Base-by-base conservation (phyloP, 2,113 vertebrate species). In the Ranitomeya imitator region DNA sequence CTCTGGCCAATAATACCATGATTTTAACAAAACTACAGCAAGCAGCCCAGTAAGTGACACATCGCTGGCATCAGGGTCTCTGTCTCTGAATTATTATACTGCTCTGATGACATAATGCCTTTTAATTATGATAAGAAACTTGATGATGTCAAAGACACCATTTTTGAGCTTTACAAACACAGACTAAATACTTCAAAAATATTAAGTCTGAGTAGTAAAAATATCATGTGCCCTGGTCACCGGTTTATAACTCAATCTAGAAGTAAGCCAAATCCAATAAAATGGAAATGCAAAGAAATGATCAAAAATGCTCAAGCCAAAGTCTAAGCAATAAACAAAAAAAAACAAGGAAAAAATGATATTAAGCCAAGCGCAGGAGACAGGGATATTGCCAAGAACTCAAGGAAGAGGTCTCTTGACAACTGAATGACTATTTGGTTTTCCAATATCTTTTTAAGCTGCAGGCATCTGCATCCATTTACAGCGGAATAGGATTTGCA, bases 401-500 rank as follows among this genome's bases (percentile, higher is more conserved):
- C 73, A 76, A 76, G 37, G 37, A 76, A 76, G 45, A 76, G 45
- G 73, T 76, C 45, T 52, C 45, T 76, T 76, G 73, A 52, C 52
- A 52, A 76, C 37, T 76, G 73, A 76, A 76, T 76, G 73, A 76
- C 45, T 76, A 76, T 76, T 76, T 76, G 73, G 73, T 76, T 76
- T 76, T 21, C 73, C 73, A 76, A 76, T 52, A 76, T 76, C 73
- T 51, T 14, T 52, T 15, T 52, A 52, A 51, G 18, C 73, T 76
- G 73, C 73, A 76, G 73, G 73, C 71, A 76, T 76, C 73, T 76
- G 73, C 73, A 76, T 52, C 73, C 73, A 51, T 76, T 76, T 76
- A 76, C 37, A 52, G 37, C 45, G 19, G 73, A 76, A 76, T 52
- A 76, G 31, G 45, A 76, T 76, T 76, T 69, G 23, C 10, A 69